These are phyloP conservation scores for Orchesella cincta DNA, from an alignment of 1,140 invertebrate genomes.

Conservation along the genomic window DNA sequence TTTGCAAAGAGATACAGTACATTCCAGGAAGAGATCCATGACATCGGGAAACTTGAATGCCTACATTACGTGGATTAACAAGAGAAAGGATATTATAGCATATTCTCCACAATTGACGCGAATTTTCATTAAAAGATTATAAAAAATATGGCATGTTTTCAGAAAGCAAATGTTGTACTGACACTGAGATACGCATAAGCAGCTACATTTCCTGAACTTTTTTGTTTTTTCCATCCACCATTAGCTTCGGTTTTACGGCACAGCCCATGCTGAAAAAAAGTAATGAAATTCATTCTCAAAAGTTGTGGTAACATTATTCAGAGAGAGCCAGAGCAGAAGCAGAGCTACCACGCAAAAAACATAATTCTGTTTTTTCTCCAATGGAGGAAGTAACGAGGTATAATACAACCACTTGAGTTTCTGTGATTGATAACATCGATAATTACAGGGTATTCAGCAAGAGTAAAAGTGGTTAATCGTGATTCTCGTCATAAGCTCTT, in stretches of 20 bases:
- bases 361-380: too few relatives aligned
- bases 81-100: neutral
- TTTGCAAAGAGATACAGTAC: slow-evolving; percentile 81
- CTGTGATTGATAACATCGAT: slow-evolving; percentile 1
- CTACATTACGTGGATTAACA: slow-evolving; percentile 55
- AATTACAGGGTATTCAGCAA: neutral
- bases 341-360: too few relatives aligned
- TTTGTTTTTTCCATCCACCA: slow-evolving; percentile 77
- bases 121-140: neutral
- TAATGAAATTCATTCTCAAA: slow-evolving; percentile 41
- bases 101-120: neutral
- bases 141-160: neutral
- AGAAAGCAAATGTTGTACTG: slow-evolving; percentile 33
- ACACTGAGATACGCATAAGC: slow-evolving; percentile 73
- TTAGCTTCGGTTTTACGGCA: slow-evolving; percentile 77
- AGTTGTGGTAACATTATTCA: too few relatives aligned
- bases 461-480: too few relatives aligned
- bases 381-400: too few relatives aligned
- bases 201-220: slow-evolving; percentile 72
- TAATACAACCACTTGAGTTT: too few relatives aligned
- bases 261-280: slow-evolving; percentile 64
- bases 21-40: slow-evolving; percentile 81
- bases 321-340: too few relatives aligned
- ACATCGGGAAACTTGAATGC: slow-evolving; percentile 87
- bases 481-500: too few relatives aligned